phyloP scores from a whole-genome alignment of 2,888 invertebrate species.

The Poecilus cupreus region DNA sequence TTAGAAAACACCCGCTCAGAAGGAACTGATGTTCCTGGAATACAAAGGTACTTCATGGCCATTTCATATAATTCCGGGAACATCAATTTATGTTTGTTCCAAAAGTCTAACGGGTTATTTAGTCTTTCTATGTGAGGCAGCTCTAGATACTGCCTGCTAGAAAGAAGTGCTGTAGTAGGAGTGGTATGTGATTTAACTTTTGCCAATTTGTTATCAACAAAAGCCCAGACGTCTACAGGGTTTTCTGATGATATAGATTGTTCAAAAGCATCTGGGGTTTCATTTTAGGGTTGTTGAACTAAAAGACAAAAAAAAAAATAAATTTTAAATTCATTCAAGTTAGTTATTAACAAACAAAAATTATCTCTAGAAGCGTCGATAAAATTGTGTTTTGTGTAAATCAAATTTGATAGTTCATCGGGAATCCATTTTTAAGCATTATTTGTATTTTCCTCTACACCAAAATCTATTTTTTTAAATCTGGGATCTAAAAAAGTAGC shows the following conservation, averaged over 20 bases:
- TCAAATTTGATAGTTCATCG: neutral
- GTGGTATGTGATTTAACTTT: neutral
- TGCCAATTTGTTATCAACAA: neutral
- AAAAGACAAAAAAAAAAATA: neutral
- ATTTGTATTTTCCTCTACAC: slow-evolving; percentile 59
- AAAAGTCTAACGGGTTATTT: neutral
- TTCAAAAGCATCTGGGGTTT: neutral
- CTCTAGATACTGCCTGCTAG: neutral
- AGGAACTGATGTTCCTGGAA: slow-evolving; percentile 12
- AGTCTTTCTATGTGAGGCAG: neutral
- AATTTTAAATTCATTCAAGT: neutral
- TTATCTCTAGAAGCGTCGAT: neutral
- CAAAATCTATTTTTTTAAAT: slow-evolving; percentile 62
- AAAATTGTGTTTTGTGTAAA: neutral
- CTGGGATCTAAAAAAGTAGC: slow-evolving; percentile 63
- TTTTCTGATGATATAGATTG: neutral
- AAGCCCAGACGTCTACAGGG: neutral
- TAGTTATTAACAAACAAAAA: neutral
- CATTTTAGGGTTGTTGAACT: neutral
- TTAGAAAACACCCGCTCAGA: slow-evolving; percentile 2
- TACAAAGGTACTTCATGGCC: neutral
- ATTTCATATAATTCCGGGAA: neutral
- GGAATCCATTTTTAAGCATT: slow-evolving; percentile 58
- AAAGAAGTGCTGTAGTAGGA: neutral
- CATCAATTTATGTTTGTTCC: neutral